Conservation (phyloP, 2,888 invertebrate species). For the Ethmia dodecea region DNA sequence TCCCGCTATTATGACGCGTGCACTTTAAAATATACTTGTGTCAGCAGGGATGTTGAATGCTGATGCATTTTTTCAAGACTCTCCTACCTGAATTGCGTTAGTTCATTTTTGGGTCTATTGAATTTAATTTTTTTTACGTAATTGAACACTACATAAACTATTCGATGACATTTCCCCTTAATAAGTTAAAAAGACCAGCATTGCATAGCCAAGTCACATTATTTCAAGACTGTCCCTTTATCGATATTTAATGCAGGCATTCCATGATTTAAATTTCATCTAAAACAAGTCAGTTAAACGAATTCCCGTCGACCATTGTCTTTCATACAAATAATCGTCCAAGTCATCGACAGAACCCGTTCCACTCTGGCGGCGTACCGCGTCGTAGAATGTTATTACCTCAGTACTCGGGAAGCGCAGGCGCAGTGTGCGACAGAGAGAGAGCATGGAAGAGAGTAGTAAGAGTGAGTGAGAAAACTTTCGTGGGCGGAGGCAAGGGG, state of each 20-base stretch:
- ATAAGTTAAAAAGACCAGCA: no score
- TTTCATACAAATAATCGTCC: constrained; percentile 66
- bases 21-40: neutral
- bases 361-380: constrained; percentile 71
- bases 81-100: neutral
- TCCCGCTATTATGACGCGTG: constrained; percentile 20
- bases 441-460: constrained; percentile 53
- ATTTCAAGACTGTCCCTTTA: no score
- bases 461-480: constrained; percentile 52
- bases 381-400: constrained; percentile 75
- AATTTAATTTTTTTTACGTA: no score
- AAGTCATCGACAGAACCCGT: constrained; percentile 74
- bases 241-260: no score
- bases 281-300: constrained; percentile 39
- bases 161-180: no score
- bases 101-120: no score
- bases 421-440: constrained; percentile 55
- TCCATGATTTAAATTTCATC: no score
- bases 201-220: no score
- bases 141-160: no score
- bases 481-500: constrained; percentile 70
- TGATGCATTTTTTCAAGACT: neutral
- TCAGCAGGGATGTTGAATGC: neutral
- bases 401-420: constrained; percentile 65
- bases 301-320: constrained; percentile 58